phyloP scores from a whole-genome alignment of 2,113 vertebrate genomes.

The Prunella fulvescens region DNA sequence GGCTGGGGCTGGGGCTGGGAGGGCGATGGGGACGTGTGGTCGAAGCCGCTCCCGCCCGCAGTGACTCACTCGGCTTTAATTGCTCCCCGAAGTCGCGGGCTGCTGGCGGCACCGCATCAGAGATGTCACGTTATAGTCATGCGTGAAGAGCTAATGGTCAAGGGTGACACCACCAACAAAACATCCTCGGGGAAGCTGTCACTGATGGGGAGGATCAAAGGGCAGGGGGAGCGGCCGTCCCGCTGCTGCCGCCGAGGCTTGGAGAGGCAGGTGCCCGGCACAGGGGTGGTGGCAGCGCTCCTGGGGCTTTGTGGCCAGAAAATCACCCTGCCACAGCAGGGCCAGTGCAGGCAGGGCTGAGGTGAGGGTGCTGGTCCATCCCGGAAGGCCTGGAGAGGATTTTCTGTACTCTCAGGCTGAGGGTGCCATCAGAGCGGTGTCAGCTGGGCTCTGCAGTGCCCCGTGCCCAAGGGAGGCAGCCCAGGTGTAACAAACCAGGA shows the following conservation, averaged over 20 bases:
- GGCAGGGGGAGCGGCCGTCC: background rate
- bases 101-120: background rate
- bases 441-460: background rate
- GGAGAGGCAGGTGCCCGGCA: background rate
- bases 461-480: accelerated
- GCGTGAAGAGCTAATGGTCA: conserved; percentile 3
- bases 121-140: conserved; percentile 18
- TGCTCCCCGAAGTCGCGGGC: background rate
- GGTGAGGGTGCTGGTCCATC: background rate
- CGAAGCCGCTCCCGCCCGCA: background rate
- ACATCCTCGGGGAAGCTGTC: conserved; percentile 31
- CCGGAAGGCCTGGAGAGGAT: background rate
- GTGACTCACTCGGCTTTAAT: conserved; percentile 4
- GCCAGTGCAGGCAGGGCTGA: no score
- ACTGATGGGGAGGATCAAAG: background rate
- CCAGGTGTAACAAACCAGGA: background rate
- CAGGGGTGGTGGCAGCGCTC: background rate
- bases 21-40: background rate
- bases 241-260: background rate
- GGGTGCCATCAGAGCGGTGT: accelerated
- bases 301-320: background rate
- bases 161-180: conserved; percentile 18
- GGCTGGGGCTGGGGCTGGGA: background rate
- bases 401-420: background rate
- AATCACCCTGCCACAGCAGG: background rate